A percentile compares a stretch with the other conserved stretches of the same genome.
Conservation (phyloP, 2,797 vertebrate species). For the Periparus ater region DNA sequence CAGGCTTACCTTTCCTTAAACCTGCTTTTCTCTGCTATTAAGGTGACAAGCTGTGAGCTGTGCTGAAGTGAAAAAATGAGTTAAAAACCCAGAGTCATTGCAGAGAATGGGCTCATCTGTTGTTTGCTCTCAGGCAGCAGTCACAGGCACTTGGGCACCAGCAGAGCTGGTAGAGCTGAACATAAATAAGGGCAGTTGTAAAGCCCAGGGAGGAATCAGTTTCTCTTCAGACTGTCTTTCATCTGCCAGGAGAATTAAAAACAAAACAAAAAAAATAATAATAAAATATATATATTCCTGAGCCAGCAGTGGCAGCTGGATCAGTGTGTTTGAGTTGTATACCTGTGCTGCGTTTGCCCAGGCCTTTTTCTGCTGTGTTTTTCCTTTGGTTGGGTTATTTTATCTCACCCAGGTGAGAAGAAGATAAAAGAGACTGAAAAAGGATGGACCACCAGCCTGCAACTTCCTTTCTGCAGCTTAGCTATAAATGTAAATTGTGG, state of each 20-base stretch:
- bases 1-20: not conserved
- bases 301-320: not conserved
- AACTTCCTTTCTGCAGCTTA: not conserved
- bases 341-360: not conserved
- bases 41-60: not conserved
- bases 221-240: not conserved
- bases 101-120: rapidly evolving
- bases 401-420: not conserved
- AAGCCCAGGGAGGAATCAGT: not conserved
- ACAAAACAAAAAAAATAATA: not conserved
- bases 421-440: not conserved
- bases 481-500: not conserved
- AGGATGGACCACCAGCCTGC: not conserved
- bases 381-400: not conserved
- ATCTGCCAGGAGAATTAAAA: not conserved
- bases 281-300: not conserved
- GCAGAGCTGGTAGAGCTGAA: not conserved
- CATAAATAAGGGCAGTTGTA: not conserved
- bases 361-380: not conserved
- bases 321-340: not conserved
- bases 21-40: not conserved
- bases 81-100: not conserved
- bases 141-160: not conserved
- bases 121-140: rapidly evolving
- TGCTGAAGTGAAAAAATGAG: not conserved